These are phyloP conservation scores for Triplophysa yarkandensis DNA, from an alignment of 2,797 vertebrate species.

Conservation along the genomic window DNA sequence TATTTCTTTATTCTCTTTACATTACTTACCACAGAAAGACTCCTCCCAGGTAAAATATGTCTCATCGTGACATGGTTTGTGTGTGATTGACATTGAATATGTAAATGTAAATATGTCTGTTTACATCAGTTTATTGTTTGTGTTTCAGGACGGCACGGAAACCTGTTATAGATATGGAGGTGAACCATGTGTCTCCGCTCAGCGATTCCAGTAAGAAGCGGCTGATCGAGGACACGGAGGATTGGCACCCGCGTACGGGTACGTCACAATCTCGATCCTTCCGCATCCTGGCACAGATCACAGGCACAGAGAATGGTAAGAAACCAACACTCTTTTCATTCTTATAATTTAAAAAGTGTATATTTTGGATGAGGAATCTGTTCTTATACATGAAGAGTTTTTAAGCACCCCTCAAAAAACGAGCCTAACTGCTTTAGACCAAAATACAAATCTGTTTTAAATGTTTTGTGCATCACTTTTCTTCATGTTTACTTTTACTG, in stretches of 20 bases:
- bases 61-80: not conserved
- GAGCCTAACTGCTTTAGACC: too few species aligned
- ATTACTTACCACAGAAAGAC: constrained; percentile 49
- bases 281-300: constrained; percentile 95
- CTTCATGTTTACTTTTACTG: not conserved
- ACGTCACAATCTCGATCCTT: constrained; percentile 95
- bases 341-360: too few species aligned
- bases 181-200: constrained; percentile 74
- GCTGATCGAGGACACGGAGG: constrained; percentile 94
- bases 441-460: too few species aligned
- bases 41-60: constrained; percentile 52
- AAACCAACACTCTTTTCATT: constrained; percentile 22
- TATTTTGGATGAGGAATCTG: too few species aligned
- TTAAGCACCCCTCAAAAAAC: too few species aligned
- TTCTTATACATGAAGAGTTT: too few species aligned
- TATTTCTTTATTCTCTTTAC: constrained; percentile 15
- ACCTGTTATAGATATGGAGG: constrained; percentile 75
- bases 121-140: not conserved
- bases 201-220: constrained; percentile 93
- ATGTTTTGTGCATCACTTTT: too few species aligned
- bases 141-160: constrained; percentile 75
- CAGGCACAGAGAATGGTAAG: constrained; percentile 91
- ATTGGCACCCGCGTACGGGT: constrained; percentile 89
- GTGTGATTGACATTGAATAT: not conserved
- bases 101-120: not conserved